Base-by-base conservation (phyloP, 2,888 invertebrate genomes). In the Arctia plantaginis region DNA sequence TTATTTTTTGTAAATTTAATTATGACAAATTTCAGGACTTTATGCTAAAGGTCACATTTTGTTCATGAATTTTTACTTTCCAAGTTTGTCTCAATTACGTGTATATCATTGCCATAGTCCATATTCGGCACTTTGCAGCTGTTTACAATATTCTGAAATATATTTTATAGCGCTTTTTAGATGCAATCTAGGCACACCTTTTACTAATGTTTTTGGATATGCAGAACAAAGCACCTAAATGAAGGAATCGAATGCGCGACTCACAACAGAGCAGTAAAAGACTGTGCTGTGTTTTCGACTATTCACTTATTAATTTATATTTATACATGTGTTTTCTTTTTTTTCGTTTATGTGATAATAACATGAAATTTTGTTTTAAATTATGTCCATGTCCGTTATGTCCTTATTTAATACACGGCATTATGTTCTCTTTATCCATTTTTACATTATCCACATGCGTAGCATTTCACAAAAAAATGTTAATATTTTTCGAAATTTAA, bases 1-100 rank as follows among this genome's bases (percentile, higher is more conserved):
- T 78, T 80, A 80, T 79, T 82, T 82, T 82, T 82, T 81, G 76
- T 71, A 71, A 75, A 77, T 80, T 77, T 82, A 84, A 83, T 81
- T 65, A 77, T 82, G 81, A 79, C 72, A 73, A 81, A 83, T 81
- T 71, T 74, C 13, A 78, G 71, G 44, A 72, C 64, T 74, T 73
- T n/a, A 47, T 51, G 67, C 44, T 72, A 44, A 62, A 67, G 33
- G 44, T 62, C 44, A 72, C n/a, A 72, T 64, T 72, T 68, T 73
- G 47, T 64, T 44, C 12, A 27, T 30, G 30, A 44, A 47, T 30
- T 62, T 62, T 18, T 62, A 18, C 7, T 62, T 30, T 62, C 6
- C 13, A 59, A 59, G 59, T 23, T n/a, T 55, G 6, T 47, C 47
- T 47, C 20, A 47, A 47, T 47, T 47, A 47, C 20, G 20, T 47